Percentiles rank a stretch among this genome's conserved stretches.
Evolutionary conservation across 2,113 vertebrate species (phyloP).

Genomic region (Ondatra zibethicus): DNA sequence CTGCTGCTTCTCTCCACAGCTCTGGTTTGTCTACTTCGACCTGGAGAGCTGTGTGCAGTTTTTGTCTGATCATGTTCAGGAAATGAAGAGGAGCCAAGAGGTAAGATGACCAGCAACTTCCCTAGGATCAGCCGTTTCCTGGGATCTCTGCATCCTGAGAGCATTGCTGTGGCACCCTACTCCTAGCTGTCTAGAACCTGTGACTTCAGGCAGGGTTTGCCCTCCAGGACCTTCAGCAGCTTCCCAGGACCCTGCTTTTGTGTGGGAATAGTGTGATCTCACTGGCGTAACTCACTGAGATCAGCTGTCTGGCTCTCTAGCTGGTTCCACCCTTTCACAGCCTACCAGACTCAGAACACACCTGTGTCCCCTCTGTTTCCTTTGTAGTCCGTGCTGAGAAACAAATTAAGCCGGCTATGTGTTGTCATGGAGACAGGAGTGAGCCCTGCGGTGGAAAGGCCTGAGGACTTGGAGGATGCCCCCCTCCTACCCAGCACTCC

Average conservation of each 20-base stretch:
- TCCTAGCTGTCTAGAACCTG: neutral
- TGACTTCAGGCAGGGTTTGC: neutral
- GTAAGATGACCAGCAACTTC: constrained; percentile 64
- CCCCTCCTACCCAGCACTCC: constrained; percentile 76
- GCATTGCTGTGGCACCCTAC: neutral
- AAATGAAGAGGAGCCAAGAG: constrained; percentile 81
- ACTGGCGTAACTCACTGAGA: neutral
- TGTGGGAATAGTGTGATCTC: neutral
- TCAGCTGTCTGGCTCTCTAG: neutral
- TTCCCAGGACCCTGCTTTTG: rapidly evolving
- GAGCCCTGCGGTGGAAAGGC: neutral
- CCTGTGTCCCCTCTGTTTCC: neutral
- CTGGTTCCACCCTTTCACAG: neutral
- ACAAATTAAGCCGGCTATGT: constrained; percentile 80
- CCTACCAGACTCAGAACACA: neutral
- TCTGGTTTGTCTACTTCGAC: constrained; percentile 86
- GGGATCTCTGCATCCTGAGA: neutral
- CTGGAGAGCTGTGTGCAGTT: constrained; percentile 81
- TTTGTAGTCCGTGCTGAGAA: constrained; percentile 77
- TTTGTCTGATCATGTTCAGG: constrained; percentile 78
- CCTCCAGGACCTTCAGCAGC: neutral
- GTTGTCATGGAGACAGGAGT: constrained; percentile 80
- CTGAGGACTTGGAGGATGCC: constrained; percentile 77
- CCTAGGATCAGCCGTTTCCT: neutral
- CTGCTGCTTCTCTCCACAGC: constrained; percentile 74